Percentiles rank a stretch among this genome's conserved stretches.
These are phyloP conservation scores for Callithrix jacchus DNA, from an alignment of 2,113 vertebrate genomes.

Conservation along the genomic window DNA sequence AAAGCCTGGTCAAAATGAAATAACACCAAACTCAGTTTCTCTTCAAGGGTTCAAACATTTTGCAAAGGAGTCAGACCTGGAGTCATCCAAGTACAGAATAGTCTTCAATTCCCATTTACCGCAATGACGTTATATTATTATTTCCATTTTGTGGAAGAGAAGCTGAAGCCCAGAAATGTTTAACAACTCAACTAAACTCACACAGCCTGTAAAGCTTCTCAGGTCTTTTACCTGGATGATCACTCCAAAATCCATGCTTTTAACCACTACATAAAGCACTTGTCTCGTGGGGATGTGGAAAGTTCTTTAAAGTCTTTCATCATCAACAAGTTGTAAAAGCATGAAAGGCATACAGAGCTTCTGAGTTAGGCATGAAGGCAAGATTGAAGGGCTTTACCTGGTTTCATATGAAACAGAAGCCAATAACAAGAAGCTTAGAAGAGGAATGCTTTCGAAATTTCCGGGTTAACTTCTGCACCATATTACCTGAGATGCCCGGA, in stretches of 20 bases:
- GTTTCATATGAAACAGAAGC: constrained; percentile 76
- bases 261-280: not conserved
- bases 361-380: constrained; percentile 79
- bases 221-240: not conserved
- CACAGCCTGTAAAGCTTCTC: not conserved
- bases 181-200: not conserved
- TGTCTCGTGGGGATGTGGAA: not conserved
- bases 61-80: not conserved
- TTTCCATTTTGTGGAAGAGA: not conserved
- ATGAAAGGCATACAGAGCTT: constrained; percentile 80
- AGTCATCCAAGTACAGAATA: not conserved
- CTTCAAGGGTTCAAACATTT: not conserved
- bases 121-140: not conserved
- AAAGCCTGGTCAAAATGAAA: not conserved
- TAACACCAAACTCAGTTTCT: not conserved
- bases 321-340: constrained; percentile 79
- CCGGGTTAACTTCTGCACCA: constrained; percentile 90
- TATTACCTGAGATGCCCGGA: constrained; percentile 90
- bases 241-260: not conserved
- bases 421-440: constrained; percentile 69
- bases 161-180: not conserved
- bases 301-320: constrained; percentile 78
- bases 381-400: constrained; percentile 81
- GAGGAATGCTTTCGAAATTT: constrained; percentile 86
- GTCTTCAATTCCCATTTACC: not conserved